Conservation (phyloP, 2,113 vertebrate species). For the Corythoichthys haematopterus region DNA sequence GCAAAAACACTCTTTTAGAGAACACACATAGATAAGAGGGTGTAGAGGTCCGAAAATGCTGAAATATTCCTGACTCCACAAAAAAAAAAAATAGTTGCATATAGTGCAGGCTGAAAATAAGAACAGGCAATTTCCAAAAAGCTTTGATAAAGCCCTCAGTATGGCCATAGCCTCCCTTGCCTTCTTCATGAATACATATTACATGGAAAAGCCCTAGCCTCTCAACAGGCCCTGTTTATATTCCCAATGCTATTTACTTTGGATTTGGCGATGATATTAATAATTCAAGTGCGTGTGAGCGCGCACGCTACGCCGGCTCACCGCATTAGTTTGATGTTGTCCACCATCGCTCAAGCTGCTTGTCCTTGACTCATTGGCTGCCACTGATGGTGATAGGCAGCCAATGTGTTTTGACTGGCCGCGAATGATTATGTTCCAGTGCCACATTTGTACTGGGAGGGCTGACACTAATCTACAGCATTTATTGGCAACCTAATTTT, state of each 20-base stretch:
- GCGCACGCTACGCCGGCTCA: conserved; percentile 14
- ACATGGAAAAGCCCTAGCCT: conserved; percentile 40
- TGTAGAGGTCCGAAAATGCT: conserved; percentile 2
- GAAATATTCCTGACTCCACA: conserved; percentile 36
- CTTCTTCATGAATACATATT: conserved; percentile 71
- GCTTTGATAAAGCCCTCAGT: conserved; percentile 33
- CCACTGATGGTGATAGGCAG: neutral
- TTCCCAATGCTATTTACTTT: conserved; percentile 52
- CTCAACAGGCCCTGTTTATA: conserved; percentile 48
- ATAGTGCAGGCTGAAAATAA: conserved; percentile 27
- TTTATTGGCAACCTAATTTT: no score
- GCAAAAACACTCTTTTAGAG: no score
- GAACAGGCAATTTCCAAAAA: conserved; percentile 42
- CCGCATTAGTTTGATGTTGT: conserved; percentile 31
- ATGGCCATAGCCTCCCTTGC: conserved; percentile 43
- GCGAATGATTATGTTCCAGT: no score
- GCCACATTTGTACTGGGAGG: no score
- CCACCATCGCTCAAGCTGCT: conserved; percentile 3
- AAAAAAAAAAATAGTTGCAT: conserved; percentile 17
- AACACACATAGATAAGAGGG: no score
- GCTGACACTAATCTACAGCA: no score
- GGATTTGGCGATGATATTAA: conserved; percentile 50
- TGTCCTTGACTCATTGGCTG: no score
- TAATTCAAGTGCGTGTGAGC: conserved; percentile 38
- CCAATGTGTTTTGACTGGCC: neutral